Evolutionary conservation across 2,888 invertebrate genomes (phyloP), one percentile per base, ranked within the genome.

Genomic region (Odontomyia ornata): DNA sequence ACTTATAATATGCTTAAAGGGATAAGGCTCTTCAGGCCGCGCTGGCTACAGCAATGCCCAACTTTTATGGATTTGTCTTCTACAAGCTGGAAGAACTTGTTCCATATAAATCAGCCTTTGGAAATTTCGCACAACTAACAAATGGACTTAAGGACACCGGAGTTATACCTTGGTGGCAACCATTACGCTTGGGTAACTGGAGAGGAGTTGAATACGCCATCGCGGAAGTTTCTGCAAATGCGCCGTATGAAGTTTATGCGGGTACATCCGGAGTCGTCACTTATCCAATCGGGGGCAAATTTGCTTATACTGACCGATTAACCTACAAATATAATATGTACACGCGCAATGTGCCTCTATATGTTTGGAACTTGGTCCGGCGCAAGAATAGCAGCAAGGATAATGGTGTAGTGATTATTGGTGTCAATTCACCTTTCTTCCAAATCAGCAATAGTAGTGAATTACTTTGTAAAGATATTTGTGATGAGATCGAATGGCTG

Each of bases 401-500:
- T 13, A 13, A 57, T n/a, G 75, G 64, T 36, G 46, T 75, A 4
- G 75, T 75, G 23, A 64, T 75, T 64, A 18, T 75, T 47, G 75
- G 75, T 3, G 64, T 75, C 11, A 75, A 75, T 46, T 75, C 75
- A 25, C 75, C 75, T 0, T 75, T 75, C 64, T 75, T 75, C 15
- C 43, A 75, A 15, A 36, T 23, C 9, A 28, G 28, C 15, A 28
- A 65, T 5, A 27, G 18, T 21, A 65, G n/a, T 56, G 28, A 56
- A 28, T 0, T 56, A 0, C 1, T 75, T 15, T 75, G 75, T 43
- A 23, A 75, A 25, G 64, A 64, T 46, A 60, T 75, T 5, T 75
- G 75, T 27, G 46, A 62, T 46, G 27, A 9, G n/a, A 64, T 75
- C n/a, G 1, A 5, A 18, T 75, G 75, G 75, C 46, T 75, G 7